Conservation (phyloP, 2,113 vertebrate genomes). For the Trinectes maculatus region DNA sequence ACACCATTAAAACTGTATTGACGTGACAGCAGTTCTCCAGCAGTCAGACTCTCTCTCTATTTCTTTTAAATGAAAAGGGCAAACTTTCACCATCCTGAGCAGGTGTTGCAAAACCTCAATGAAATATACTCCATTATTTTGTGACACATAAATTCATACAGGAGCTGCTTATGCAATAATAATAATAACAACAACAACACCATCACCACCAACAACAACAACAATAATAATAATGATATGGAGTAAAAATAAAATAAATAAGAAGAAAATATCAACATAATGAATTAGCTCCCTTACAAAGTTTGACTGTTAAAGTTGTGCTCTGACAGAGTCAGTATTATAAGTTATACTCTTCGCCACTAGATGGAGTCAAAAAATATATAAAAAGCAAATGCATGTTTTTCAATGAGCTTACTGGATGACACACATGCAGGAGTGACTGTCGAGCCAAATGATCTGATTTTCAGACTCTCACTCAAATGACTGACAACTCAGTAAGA, state of each 20-base stretch:
- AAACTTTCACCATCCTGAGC: not conserved
- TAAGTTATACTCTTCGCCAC: constrained; percentile 36
- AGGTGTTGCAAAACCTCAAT: constrained; percentile 16
- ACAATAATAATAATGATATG: too few species aligned
- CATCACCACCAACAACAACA: too few species aligned
- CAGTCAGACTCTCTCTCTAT: constrained; percentile 4
- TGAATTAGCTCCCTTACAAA: not conserved
- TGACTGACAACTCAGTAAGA: too few species aligned
- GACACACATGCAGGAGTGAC: not conserved
- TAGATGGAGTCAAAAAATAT: constrained; percentile 65
- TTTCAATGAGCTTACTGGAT: not conserved
- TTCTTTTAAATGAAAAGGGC: not conserved
- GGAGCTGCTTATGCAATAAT: not conserved
- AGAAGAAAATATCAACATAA: too few species aligned
- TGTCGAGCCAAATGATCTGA: not conserved
- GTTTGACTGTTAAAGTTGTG: not conserved
- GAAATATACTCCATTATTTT: too few species aligned
- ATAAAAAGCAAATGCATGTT: not conserved
- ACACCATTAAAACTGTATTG: constrained; percentile 70
- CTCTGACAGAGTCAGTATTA: not conserved
- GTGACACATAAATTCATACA: not conserved
- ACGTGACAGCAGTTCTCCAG: constrained; percentile 24
- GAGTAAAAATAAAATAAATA: too few species aligned
- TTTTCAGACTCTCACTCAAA: not conserved
- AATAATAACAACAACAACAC: not conserved